Conservation (phyloP, 2,888 invertebrate genomes). For the Branchipolynoe longqiensis region DNA sequence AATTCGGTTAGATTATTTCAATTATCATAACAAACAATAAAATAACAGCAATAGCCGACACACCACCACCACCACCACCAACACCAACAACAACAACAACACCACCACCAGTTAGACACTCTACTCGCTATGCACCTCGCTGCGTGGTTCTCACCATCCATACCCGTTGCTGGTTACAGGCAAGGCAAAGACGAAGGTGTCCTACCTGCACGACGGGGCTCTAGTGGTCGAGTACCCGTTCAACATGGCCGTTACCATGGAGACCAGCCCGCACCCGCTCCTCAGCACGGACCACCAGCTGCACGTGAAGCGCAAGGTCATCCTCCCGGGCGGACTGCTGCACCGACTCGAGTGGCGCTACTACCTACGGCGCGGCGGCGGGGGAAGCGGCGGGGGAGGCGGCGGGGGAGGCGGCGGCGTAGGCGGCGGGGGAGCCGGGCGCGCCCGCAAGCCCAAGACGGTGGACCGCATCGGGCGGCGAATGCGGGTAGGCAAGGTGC, state of each 20-base stretch:
- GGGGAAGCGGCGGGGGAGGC: no score
- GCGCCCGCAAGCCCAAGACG: constrained; percentile 71
- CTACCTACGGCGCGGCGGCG: constrained; percentile 91
- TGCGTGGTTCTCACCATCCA: no score
- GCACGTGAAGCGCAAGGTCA: constrained; percentile 79
- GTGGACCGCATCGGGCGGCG: constrained; percentile 76
- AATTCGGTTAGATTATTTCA: no score
- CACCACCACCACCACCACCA: no score
- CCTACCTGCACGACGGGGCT: constrained; percentile 80
- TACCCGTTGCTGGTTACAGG: constrained; percentile 71
- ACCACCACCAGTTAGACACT: no score
- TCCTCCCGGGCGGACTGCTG: constrained; percentile 77
- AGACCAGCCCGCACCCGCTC: constrained; percentile 94
- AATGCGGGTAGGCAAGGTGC: constrained; percentile 77
- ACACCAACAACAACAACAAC: no score
- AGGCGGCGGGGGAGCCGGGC: no score
- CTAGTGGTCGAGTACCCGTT: constrained; percentile 80
- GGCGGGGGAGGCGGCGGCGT: no score
- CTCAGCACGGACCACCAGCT: constrained; percentile 84
- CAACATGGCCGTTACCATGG: constrained; percentile 88
- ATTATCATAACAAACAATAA: no score
- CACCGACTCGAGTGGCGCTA: constrained; percentile 98
- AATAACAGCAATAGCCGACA: no score
- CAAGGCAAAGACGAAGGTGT: constrained; percentile 77
- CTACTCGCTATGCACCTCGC: not conserved